Percentiles rank a stretch among this genome's conserved stretches.
These are phyloP conservation scores for Amblyteles armatorius DNA, from an alignment of 2,888 invertebrate species.

Conservation along the genomic window DNA sequence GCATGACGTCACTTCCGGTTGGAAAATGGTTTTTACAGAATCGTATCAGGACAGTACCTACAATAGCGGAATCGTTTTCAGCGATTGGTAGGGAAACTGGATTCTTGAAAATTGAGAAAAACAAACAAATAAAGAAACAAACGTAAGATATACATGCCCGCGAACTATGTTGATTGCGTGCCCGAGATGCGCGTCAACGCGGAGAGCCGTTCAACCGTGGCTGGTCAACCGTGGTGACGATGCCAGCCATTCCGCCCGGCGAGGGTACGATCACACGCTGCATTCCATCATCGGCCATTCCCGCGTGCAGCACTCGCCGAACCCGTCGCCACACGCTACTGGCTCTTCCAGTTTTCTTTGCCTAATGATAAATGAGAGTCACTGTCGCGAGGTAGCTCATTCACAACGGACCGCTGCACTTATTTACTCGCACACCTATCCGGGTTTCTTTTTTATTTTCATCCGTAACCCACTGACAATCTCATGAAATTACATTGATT, in stretches of 20 bases:
- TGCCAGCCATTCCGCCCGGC: constrained; percentile 22
- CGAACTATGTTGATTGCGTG: constrained; percentile 2
- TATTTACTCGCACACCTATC: neutral
- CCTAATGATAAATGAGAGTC: constrained; percentile 34
- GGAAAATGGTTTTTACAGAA: too few species aligned
- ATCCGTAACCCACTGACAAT: neutral
- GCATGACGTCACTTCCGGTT: too few species aligned
- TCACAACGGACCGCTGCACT: neutral
- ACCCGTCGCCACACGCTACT: constrained; percentile 29
- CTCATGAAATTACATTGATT: neutral
- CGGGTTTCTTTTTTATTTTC: constrained; percentile 16
- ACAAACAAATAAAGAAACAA: neutral
- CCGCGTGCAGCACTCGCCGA: constrained; percentile 20
- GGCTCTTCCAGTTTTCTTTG: constrained; percentile 55
- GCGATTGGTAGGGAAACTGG: too few species aligned
- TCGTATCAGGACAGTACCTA: too few species aligned
- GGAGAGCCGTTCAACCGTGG: constrained; percentile 40
- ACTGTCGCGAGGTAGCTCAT: constrained; percentile 10
- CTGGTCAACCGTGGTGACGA: constrained; percentile 32
- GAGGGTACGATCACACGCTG: constrained; percentile 39
- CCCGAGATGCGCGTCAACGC: constrained; percentile 29
- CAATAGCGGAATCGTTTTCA: too few species aligned
- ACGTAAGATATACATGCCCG: neutral
- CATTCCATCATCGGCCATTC: constrained; percentile 55
- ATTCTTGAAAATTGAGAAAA: neutral